Percentiles rank a stretch among this genome's conserved stretches.
phyloP scores from a whole-genome alignment of 1,140 invertebrate genomes.

The Microvelia longipes region DNA sequence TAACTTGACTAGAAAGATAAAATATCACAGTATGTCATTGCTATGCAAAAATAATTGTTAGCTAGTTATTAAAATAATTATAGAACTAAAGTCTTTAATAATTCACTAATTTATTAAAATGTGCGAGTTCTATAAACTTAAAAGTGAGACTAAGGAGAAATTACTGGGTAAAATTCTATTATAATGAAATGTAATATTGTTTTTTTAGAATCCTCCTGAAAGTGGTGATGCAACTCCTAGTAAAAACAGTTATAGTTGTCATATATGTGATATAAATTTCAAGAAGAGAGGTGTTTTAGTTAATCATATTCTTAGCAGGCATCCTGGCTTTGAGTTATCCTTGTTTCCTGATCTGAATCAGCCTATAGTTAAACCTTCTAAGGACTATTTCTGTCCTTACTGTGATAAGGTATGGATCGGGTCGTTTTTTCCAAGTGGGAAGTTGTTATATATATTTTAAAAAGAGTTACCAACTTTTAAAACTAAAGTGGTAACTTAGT shows the following conservation, averaged over 20 bases:
- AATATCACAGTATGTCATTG: too few species aligned
- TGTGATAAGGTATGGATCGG: conserved; percentile 51
- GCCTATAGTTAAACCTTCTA: conserved; percentile 61
- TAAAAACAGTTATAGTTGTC: too few species aligned
- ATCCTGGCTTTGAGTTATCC: conserved; percentile 57
- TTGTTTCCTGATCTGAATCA: conserved; percentile 66
- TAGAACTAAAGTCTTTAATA: too few species aligned
- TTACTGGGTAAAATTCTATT: background rate
- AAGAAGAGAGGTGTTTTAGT: conserved; percentile 70
- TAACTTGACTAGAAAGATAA: too few species aligned
- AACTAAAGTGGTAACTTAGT: background rate
- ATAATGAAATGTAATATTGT: background rate
- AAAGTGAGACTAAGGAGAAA: too few species aligned
- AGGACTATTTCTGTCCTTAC: conserved; percentile 71
- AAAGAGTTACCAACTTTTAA: background rate
- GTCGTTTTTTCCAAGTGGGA: background rate
- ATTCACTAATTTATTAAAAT: too few species aligned
- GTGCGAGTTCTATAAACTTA: too few species aligned
- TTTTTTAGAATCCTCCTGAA: conserved; percentile 13
- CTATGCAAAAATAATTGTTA: too few species aligned
- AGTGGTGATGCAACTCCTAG: too few species aligned
- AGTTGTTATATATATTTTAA: background rate
- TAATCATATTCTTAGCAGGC: conserved; percentile 70
- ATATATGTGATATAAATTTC: too few species aligned
- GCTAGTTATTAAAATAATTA: too few species aligned